Evolutionary conservation across 2,113 vertebrate species (phyloP), one percentile per base, ranked within the genome.

Genomic region (Zingel zingel): DNA sequence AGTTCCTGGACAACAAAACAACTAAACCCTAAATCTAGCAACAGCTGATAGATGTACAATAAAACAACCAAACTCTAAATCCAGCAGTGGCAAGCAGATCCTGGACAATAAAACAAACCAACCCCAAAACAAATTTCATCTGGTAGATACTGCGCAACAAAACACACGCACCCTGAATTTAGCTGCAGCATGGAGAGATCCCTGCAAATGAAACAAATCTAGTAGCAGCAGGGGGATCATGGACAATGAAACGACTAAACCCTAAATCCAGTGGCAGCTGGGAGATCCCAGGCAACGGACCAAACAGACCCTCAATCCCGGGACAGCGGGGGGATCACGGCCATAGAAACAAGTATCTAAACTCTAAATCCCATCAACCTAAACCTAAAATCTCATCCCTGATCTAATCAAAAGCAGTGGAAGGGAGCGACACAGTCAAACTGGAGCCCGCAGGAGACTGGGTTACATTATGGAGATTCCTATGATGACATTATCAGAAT

Each of bases 401-500:
- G 25, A 85, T 86, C 82, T 90, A 85, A 90, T 90, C 77, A 89
- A 67, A 76, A 79, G 50, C 51, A 76, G 66, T 72, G 36, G 47
- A 63, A 50, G 1, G 36, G 54, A 67, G 79, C 65, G 61, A 72
- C 51, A 43, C 54, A 83, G 86, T 71, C 81, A 18, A 80, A 84
- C 23, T 33, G 83, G 83, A 89, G 91, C 85, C 88, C 62, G 85
- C 81, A 86, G 90, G 79, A 89, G 87, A 90, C 50, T 48, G 11
- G 74, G 82, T 65, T 70, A 83, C 88, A 90, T 93, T 89, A 92
- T 88, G 86, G 91, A 94, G 88, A 94, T 93, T 91, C 91, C 91
- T 86, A 76, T 92, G 87, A 93, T 93, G 92, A 93, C 92, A 93
- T 94, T 88, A 93, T 90, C 91, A 86, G 85, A 86, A 93, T 92